phyloP scores from a whole-genome alignment of 2,113 vertebrate genomes.

The Bos javanicus region DNA sequence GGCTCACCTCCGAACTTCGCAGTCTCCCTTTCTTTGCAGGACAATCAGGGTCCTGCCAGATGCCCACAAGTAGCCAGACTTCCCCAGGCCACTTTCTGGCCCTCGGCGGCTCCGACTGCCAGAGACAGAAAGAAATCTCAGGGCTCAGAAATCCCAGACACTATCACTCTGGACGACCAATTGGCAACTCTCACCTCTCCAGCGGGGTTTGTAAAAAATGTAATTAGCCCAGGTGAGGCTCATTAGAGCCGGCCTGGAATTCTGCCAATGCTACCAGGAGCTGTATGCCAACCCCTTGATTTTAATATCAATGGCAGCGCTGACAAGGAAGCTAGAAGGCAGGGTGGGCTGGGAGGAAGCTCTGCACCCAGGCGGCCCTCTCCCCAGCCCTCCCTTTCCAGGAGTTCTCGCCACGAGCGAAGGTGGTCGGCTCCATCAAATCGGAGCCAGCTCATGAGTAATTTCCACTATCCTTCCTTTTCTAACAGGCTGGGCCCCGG shows the following conservation, averaged over 20 bases:
- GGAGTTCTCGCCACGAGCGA: background rate
- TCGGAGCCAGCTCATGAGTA: background rate
- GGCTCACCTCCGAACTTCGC: too few species aligned
- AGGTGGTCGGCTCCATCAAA: background rate
- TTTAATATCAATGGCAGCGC: conserved; percentile 67
- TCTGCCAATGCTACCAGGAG: conserved; percentile 18
- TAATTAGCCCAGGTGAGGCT: conserved; percentile 78
- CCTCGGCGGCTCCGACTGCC: background rate
- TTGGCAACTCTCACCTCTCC: conserved; percentile 65
- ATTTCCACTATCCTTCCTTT: background rate
- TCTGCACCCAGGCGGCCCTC: background rate
- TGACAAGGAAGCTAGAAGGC: conserved; percentile 54
- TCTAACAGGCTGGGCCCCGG: conserved; percentile 30
- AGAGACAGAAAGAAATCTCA: conserved; percentile 48
- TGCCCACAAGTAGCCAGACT: background rate
- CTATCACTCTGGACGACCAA: conserved; percentile 57
- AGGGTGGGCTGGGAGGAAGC: background rate
- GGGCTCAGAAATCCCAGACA: conserved; percentile 51
- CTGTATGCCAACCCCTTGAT: conserved; percentile 66
- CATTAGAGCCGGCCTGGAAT: conserved; percentile 67
- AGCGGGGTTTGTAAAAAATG: conserved; percentile 67
- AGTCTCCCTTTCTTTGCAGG: background rate
- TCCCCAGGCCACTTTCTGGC: background rate
- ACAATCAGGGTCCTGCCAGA: background rate
- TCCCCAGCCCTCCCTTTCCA: background rate